Base-by-base conservation (phyloP, 2,888 invertebrate genomes). In the Rhagonycha lutea region DNA sequence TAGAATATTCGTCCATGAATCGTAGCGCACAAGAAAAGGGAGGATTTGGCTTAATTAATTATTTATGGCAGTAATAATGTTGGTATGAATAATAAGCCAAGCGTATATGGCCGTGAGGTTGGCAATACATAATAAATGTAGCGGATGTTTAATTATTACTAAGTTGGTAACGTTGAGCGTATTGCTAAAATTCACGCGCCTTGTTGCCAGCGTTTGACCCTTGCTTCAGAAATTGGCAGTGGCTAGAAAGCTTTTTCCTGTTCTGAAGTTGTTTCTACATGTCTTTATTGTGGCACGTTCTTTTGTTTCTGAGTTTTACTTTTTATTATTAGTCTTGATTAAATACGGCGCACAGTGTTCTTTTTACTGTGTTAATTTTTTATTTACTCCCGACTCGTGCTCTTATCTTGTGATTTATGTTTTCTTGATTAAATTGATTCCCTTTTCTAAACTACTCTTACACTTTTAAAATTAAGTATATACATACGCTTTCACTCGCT, bases 41-140 rank as follows among this genome's bases (percentile, higher is more conserved):
- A 80, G 80, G 79, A 79, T 81, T 80, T 79, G 76, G 78, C 74
- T 77, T 68, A 73, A 78, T 86, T 80, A 85, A 86, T 86, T 85
- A 87, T 87, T 87, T 84, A 87, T 75, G 78, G 78, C 82, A 78
- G 85, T 85, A 86, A 87, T 87, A 87, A 87, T 87, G 86, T 85
- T 83, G 86, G 84, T 86, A 86, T 87, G 87, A 87, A 87, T 87
- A 87, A 87, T 87, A 87, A 86, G 85, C 83, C 82, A 83, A 82
- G 82, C 84, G 86, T 86, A 83, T 85, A 84, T 84, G 84, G 84
- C 84, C 84, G 84, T 84, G 84, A 86, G 86, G 85, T 83, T 83
- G 81, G 84, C 83, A 82, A 84, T 86, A 83, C 85, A 86, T 86
- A 85, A 86, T 86, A 85, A 83, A 86, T 86, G 85, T 79, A 78